Percentiles rank a stretch among this genome's conserved stretches.
Conservation (phyloP, 2,797 vertebrate genomes). For the Bradypodion pumilum region DNA sequence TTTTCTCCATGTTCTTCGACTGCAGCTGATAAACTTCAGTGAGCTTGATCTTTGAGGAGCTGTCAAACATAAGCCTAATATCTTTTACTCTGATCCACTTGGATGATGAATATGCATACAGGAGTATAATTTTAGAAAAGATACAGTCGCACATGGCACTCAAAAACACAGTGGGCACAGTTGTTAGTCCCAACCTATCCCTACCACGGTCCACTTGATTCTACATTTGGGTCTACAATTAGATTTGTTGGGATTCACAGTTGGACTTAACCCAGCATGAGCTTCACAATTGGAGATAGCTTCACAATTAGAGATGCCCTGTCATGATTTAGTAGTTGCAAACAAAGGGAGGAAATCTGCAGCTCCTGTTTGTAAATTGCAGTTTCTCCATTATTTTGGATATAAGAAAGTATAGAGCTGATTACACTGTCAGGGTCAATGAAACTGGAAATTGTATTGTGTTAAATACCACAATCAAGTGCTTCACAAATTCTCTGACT, state of each 20-base stretch:
- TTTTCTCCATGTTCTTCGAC: not conserved
- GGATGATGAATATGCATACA: not conserved
- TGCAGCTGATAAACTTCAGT: constrained; percentile 6
- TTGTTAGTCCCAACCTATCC: no score
- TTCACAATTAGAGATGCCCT: not conserved
- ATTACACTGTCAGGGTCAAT: not conserved
- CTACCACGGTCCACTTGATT: no score
- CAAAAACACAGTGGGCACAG: no score
- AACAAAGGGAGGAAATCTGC: not conserved
- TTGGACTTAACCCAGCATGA: no score
- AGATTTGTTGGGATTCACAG: no score
- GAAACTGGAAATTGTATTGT: not conserved
- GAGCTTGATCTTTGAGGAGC: constrained; percentile 21
- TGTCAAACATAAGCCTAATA: not conserved
- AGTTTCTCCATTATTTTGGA: not conserved
- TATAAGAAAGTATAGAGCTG: not conserved
- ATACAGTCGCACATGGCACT: no score
- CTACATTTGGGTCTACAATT: no score
- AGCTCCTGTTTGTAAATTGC: not conserved
- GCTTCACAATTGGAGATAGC: no score
- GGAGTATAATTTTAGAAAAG: no score
- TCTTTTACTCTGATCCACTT: not conserved
- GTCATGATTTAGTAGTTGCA: not conserved
- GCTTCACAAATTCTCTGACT: not conserved
- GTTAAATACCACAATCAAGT: not conserved